Evolutionary conservation across 2,888 invertebrate genomes (phyloP).

Genomic region (Latrodectus elegans): DNA sequence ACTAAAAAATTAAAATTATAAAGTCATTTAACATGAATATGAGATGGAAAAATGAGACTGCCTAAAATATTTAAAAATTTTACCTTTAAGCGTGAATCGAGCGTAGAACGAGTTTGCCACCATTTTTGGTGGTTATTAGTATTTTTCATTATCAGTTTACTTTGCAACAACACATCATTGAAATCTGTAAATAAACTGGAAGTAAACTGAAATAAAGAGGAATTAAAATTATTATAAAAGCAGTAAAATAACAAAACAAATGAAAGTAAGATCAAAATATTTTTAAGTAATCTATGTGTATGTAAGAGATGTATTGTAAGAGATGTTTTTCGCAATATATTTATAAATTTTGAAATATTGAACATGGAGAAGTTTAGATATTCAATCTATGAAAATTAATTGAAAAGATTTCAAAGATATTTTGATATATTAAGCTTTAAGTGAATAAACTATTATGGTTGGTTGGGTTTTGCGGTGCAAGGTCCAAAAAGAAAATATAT

Average conservation of each 20-base stretch:
- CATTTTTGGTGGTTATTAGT: conserved; percentile 64
- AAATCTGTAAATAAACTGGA: conserved; percentile 66
- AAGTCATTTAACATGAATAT: background rate
- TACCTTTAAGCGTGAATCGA: conserved; percentile 64
- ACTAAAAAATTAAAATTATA: conserved; percentile 13
- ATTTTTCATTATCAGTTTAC: conserved; percentile 56
- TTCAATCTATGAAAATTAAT: too few relatives aligned
- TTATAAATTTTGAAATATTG: too few relatives aligned
- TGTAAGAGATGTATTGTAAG: too few relatives aligned
- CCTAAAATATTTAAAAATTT: background rate
- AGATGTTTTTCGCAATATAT: too few relatives aligned
- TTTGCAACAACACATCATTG: conserved; percentile 64
- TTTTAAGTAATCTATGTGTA: too few relatives aligned
- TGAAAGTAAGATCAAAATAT: conserved; percentile 1
- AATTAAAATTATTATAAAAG: conserved; percentile 19
- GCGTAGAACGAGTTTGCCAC: conserved; percentile 64
- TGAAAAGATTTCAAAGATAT: too few relatives aligned
- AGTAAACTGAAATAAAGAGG: conserved; percentile 52
- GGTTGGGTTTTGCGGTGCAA: too few relatives aligned
- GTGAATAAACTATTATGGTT: too few relatives aligned
- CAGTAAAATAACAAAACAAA: conserved; percentile 21
- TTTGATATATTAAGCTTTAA: too few relatives aligned
- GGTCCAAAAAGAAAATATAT: too few relatives aligned
- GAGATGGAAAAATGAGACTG: background rate
- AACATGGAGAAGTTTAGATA: too few relatives aligned